Evolutionary conservation across 2,797 vertebrate species (phyloP).

Genomic region (Takifugu rubripes): DNA sequence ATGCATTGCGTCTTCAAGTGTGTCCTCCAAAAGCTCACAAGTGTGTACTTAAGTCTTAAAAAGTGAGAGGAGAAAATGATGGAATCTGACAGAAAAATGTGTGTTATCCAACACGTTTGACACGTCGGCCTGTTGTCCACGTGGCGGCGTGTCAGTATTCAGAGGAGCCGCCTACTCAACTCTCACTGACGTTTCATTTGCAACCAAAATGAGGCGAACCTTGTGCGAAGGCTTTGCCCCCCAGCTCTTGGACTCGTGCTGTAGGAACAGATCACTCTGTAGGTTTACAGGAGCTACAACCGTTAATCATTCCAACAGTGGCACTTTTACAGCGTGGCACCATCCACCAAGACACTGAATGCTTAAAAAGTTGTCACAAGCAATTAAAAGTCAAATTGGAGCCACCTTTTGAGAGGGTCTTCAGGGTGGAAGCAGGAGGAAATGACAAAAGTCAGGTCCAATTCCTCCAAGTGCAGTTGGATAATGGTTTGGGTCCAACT

Average conservation of each 20-base stretch:
- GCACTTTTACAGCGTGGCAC: constrained; percentile 15
- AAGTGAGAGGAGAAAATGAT: neutral
- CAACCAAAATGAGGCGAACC: constrained; percentile 71
- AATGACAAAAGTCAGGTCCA: constrained; percentile 9
- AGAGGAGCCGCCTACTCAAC: constrained; percentile 28
- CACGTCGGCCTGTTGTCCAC: constrained; percentile 5
- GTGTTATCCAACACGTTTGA: constrained; percentile 16
- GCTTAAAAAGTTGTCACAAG: constrained; percentile 26
- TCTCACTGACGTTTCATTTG: constrained; percentile 71
- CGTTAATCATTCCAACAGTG: constrained; percentile 22
- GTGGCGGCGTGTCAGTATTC: constrained; percentile 46
- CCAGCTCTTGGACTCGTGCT: constrained; percentile 43
- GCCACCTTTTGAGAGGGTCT: neutral
- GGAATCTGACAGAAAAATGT: constrained; percentile 1
- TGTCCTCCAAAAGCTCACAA: too few relatives aligned
- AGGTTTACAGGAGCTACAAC: constrained; percentile 9
- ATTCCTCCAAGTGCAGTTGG: constrained; percentile 2
- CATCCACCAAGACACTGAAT: constrained; percentile 18
- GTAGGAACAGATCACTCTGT: constrained; percentile 2
- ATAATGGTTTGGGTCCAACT: constrained; percentile 18
- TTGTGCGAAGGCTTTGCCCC: constrained; percentile 58
- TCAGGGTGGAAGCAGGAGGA: constrained; percentile 9
- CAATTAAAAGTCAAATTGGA: constrained; percentile 29
- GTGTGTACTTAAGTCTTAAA: too few relatives aligned
- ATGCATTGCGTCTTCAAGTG: too few relatives aligned